Conservation (phyloP, 2,888 invertebrate species). For the Spilosoma lubricipeda region DNA sequence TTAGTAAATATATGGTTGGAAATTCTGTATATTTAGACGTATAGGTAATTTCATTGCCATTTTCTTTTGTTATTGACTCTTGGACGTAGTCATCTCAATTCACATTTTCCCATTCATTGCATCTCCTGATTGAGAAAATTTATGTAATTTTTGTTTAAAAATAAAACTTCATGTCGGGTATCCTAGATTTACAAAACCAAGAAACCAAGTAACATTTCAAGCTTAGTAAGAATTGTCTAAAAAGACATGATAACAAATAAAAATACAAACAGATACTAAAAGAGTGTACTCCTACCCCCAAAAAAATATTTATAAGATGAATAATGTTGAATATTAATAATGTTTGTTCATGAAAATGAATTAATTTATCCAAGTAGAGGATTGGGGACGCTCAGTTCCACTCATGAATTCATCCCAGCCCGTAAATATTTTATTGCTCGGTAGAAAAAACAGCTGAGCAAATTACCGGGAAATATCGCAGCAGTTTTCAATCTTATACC, state of each 20-base stretch:
- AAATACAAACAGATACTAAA: neutral
- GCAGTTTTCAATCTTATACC: slow-evolving; percentile 84
- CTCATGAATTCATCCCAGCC: slow-evolving; percentile 78
- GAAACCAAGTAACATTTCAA: neutral
- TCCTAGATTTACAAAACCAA: neutral
- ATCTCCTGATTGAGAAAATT: neutral
- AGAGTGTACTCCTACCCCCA: neutral
- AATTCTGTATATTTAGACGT: neutral
- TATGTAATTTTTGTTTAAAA: neutral
- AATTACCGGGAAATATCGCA: slow-evolving; percentile 81
- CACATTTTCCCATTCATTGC: neutral
- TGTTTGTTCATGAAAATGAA: slow-evolving; percentile 78
- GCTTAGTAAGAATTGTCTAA: neutral
- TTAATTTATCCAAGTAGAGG: slow-evolving; percentile 76
- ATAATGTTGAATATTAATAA: slow-evolving; percentile 65
- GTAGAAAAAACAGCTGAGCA: slow-evolving; percentile 76
- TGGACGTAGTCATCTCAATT: neutral
- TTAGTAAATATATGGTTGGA: no score
- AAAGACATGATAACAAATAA: neutral
- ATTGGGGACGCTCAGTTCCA: slow-evolving; percentile 68
- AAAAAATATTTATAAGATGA: slow-evolving; percentile 44
- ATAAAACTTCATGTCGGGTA: neutral
- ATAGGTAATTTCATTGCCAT: neutral
- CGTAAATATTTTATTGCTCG: slow-evolving; percentile 83
- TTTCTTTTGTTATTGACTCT: neutral